A percentile compares a stretch with the other conserved stretches of the same genome.
Evolutionary conservation across 2,797 vertebrate species (phyloP).

Genomic region (Enteromius argenteus): DNA sequence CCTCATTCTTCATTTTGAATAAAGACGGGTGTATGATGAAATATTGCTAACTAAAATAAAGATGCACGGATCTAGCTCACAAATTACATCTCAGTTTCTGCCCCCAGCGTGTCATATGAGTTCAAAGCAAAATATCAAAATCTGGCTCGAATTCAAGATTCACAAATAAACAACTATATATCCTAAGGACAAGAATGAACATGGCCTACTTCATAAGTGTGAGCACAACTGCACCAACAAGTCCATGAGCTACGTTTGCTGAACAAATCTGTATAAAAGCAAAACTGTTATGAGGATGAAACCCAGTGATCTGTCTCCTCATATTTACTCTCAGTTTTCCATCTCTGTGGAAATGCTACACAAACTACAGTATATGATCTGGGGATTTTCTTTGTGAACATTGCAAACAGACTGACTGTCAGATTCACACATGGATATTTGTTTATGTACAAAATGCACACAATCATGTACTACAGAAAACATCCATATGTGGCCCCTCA

Average conservation of each 20-base stretch:
- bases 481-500: background rate
- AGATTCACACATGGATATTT: background rate
- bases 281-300: constrained; percentile 19
- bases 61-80: background rate
- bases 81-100: constrained; percentile 24
- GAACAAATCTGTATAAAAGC: constrained; percentile 42
- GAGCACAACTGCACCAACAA: background rate
- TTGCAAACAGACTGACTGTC: constrained; percentile 15
- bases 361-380: background rate
- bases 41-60: constrained; percentile 32
- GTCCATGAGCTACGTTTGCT: constrained; percentile 42
- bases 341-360: background rate
- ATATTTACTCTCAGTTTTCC: background rate
- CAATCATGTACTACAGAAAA: background rate
- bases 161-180: constrained; percentile 37
- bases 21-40: background rate
- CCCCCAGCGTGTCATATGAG: constrained; percentile 20
- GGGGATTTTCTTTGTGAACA: background rate
- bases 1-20: constrained; percentile 9
- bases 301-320: constrained; percentile 25
- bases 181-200: constrained; percentile 24
- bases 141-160: constrained; percentile 18
- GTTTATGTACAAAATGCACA: background rate
- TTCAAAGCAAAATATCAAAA: constrained; percentile 35
- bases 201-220: constrained; percentile 23